phyloP scores from a whole-genome alignment of 1,140 invertebrate species.

The Limonius californicus region DNA sequence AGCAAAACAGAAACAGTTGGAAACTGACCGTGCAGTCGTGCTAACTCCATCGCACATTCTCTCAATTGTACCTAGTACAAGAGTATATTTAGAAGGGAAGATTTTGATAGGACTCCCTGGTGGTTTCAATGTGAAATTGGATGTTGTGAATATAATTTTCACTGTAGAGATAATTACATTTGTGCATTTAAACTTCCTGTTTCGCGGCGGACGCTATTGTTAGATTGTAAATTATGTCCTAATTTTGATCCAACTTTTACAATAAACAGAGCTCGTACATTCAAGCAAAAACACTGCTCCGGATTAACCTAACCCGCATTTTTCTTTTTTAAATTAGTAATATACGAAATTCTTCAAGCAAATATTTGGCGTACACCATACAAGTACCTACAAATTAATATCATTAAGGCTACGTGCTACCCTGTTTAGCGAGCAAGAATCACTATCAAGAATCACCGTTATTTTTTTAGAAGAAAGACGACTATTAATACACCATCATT shows the following conservation, averaged over 20 bases:
- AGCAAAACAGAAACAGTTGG: background rate
- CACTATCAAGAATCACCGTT: too few relatives aligned
- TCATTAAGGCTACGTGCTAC: too few relatives aligned
- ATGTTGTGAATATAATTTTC: constrained; percentile 14
- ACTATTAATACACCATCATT: too few relatives aligned
- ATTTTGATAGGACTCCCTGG: constrained; percentile 11
- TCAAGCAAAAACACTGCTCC: background rate
- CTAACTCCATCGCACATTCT: background rate
- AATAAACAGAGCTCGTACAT: background rate
- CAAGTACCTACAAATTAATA: too few relatives aligned
- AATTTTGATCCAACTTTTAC: background rate
- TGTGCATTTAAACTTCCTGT: background rate
- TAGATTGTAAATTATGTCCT: background rate
- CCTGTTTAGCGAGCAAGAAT: too few relatives aligned
- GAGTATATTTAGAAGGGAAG: constrained; percentile 11
- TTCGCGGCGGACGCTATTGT: background rate
- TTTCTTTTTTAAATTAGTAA: too few relatives aligned
- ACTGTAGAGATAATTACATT: constrained; percentile 10
- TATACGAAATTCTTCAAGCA: too few relatives aligned
- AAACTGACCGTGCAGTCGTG: background rate
- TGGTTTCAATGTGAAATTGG: constrained; percentile 7
- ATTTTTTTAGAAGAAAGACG: too few relatives aligned
- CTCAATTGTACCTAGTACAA: background rate
- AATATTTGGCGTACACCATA: too few relatives aligned
- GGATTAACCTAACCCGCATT: background rate